These are phyloP conservation scores for Cephus runcator DNA, from an alignment of 2,888 invertebrate species.

Conservation along the genomic window DNA sequence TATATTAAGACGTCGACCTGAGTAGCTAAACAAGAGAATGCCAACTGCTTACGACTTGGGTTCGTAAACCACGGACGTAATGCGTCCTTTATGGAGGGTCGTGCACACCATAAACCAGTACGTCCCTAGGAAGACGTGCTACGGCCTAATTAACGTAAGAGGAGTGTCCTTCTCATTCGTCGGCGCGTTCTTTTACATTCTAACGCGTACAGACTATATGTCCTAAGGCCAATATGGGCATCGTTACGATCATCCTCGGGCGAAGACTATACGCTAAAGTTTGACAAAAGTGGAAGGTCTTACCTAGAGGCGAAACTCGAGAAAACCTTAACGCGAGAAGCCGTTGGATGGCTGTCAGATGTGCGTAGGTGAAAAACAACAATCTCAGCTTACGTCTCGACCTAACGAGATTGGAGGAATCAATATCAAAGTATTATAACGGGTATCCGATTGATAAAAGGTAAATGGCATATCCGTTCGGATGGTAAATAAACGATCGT, in stretches of 20 bases:
- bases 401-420: not conserved
- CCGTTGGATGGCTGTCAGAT: not conserved
- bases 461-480: not conserved
- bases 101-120: constrained; percentile 28
- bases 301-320: not conserved
- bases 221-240: not conserved
- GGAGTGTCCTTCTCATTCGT: not conserved
- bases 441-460: not conserved
- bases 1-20: not conserved
- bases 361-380: not conserved
- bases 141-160: not conserved
- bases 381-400: not conserved
- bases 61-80: constrained; percentile 18
- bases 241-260: not conserved
- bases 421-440: not conserved
- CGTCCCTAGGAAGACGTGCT: not conserved
- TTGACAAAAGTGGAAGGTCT: not conserved
- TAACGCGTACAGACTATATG: not conserved
- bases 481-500: not conserved
- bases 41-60: not conserved
- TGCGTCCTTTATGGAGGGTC: constrained; percentile 36
- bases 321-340: not conserved
- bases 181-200: not conserved
- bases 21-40: not conserved
- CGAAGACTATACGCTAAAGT: not conserved